Conservation (phyloP, 2,888 invertebrate species). For the Campoplex capitator region DNA sequence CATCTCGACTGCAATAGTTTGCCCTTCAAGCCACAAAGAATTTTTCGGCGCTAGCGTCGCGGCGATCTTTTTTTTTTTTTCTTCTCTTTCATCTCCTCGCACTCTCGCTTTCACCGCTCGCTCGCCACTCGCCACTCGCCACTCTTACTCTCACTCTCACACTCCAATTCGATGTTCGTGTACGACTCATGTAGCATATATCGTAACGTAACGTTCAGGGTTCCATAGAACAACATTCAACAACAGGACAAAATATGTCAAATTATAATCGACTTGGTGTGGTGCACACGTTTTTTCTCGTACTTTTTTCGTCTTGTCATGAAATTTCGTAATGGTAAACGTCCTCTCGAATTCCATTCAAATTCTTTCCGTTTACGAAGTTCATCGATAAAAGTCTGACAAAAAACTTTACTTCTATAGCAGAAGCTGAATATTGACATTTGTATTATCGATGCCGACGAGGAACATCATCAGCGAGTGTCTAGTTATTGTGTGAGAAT, state of each 20-base stretch:
- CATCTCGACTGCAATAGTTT: slow-evolving; percentile 1
- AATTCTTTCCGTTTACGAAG: neutral
- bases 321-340: slow-evolving; percentile 44
- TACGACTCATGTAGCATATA: neutral
- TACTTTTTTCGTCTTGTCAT: slow-evolving; percentile 53
- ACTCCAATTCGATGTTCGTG: neutral
- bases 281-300: slow-evolving; percentile 43
- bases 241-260: slow-evolving; percentile 3
- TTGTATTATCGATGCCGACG: neutral
- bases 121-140: too few relatives aligned
- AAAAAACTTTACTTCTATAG: slow-evolving; percentile 2
- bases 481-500: slow-evolving; percentile 16
- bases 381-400: neutral
- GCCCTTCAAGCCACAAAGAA: neutral
- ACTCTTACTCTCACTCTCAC: neutral
- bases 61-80: neutral
- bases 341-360: neutral
- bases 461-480: neutral
- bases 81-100: slow-evolving; percentile 1
- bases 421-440: neutral
- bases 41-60: slow-evolving; percentile 34
- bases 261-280: slow-evolving; percentile 25
- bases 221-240: neutral
- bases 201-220: neutral
- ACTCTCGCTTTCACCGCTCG: neutral